phyloP scores from a whole-genome alignment of 2,888 invertebrate species.

The Agriopis aurantiaria region DNA sequence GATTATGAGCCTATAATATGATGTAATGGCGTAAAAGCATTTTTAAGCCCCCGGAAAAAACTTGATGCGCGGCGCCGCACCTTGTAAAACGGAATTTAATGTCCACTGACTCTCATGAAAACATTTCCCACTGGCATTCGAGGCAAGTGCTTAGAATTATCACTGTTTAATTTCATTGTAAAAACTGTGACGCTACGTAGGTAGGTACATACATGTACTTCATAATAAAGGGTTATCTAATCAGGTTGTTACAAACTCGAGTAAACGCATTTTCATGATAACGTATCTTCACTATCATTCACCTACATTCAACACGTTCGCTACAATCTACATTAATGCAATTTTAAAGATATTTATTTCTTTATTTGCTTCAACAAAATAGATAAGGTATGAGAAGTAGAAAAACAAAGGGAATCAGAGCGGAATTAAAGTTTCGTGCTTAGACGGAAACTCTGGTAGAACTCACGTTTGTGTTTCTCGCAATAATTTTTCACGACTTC shows the following conservation, averaged over 20 bases:
- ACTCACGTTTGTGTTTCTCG: conserved; percentile 30
- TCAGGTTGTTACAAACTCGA: conserved; percentile 54
- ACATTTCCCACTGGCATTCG: conserved; percentile 26
- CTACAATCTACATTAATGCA: conserved; percentile 41
- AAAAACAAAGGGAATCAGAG: conserved; percentile 31
- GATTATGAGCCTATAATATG: conserved; percentile 60
- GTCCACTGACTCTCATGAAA: conserved; percentile 33
- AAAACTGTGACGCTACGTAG: conserved; percentile 3
- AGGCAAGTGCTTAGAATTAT: conserved; percentile 18
- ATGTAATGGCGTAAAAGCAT: conserved; percentile 66
- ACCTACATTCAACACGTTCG: conserved; percentile 57
- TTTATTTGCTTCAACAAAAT: conserved; percentile 24
- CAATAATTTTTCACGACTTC: conserved; percentile 38
- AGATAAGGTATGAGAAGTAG: conserved; percentile 29
- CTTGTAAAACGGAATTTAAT: conserved; percentile 45
- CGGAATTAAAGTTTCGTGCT: conserved; percentile 31
- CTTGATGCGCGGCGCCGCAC: conserved; percentile 47
- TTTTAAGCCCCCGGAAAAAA: conserved; percentile 54
- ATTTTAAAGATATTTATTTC: conserved; percentile 29
- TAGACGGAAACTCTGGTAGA: conserved; percentile 23
- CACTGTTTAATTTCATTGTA: conserved; percentile 25
- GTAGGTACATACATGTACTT: conserved; percentile 3
- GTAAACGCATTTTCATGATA: conserved; percentile 63
- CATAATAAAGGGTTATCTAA: conserved; percentile 61
- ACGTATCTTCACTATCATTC: conserved; percentile 60